Evolutionary conservation across 2,113 vertebrate genomes (phyloP).

Genomic region (Stomatorhinus ivindoensis): DNA sequence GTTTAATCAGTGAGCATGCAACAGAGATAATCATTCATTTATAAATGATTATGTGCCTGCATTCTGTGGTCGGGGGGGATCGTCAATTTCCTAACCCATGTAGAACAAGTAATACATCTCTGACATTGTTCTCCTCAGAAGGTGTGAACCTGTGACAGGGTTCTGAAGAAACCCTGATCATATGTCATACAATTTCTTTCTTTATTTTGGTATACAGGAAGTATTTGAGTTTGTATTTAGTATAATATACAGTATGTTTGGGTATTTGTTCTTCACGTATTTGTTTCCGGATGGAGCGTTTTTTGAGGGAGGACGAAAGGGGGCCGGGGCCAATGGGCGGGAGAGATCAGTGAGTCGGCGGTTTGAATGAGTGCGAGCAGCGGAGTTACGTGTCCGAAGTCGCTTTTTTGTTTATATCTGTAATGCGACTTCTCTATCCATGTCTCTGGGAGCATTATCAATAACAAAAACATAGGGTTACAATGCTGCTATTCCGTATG

Average conservation of each 20-base stretch:
- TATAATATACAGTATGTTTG: background rate
- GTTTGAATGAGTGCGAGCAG: background rate
- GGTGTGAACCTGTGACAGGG: background rate
- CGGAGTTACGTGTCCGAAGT: background rate
- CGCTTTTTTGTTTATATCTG: background rate
- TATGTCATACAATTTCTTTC: background rate
- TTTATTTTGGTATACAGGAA: background rate
- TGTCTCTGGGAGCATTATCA: too few species aligned
- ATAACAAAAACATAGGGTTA: too few species aligned
- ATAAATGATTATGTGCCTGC: background rate
- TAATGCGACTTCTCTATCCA: too few species aligned
- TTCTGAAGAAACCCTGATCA: background rate
- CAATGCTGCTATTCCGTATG: too few species aligned
- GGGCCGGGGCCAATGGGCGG: too few species aligned
- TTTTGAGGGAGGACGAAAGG: background rate
- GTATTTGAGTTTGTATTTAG: background rate
- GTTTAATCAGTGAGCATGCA: background rate
- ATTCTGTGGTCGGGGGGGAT: background rate
- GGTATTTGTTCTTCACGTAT: background rate
- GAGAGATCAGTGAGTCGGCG: too few species aligned
- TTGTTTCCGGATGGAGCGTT: background rate
- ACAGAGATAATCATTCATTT: background rate
- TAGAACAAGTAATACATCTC: background rate
- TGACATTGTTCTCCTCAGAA: background rate
- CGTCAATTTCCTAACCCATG: background rate